Evolutionary conservation across 2,113 vertebrate genomes (phyloP), one percentile per base, ranked within the genome.

Genomic region (Psilopogon haemacephalus): DNA sequence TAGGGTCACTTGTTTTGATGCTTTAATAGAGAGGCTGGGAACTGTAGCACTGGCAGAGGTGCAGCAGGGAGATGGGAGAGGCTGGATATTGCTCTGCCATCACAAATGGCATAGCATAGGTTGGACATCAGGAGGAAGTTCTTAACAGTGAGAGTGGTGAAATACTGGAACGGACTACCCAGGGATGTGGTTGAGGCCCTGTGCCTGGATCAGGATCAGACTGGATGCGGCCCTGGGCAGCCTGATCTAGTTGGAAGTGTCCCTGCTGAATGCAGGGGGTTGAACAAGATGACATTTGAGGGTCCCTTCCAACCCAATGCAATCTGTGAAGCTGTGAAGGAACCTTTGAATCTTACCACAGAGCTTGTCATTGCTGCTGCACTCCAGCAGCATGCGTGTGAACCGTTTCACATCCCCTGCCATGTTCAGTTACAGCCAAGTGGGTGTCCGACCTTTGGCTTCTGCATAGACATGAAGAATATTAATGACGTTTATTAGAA

Each of bases 331-430:
- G 44, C 18, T 46, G 44, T 40, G 44, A 18, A 88, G 52, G 21
- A 86, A 62, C 46, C 26, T 56, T 63, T 64, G 77, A 84, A 86
- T 68, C 97, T 97, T 97, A 98, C 98, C 86, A 88, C 97, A 98
- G 2, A 97, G 72, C 62, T 95, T 97, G 94, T 98, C 97, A 69
- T 65, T 97, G 90, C 89, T 96, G 69, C 55, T 94, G 75, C 98
- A 98, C 35, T 97, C 95, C 93, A 97, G 92, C 6, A 98, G 95
- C 73, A 42, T 54, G 14, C 97, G 96, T 32, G 82, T 84, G 55
- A 92, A 64, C 65, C 67, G 77, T 27, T 55, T 95, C 74, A 91
- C 33, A 17, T 93, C 63, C 62, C 40, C 88, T 62, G 86, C 77
- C 96, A 97, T 96, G 33, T 20, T 83, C 77, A 59, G 3, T 26